Evolutionary conservation across 2,797 vertebrate genomes (phyloP).

Genomic region (Pygocentrus nattereri): DNA sequence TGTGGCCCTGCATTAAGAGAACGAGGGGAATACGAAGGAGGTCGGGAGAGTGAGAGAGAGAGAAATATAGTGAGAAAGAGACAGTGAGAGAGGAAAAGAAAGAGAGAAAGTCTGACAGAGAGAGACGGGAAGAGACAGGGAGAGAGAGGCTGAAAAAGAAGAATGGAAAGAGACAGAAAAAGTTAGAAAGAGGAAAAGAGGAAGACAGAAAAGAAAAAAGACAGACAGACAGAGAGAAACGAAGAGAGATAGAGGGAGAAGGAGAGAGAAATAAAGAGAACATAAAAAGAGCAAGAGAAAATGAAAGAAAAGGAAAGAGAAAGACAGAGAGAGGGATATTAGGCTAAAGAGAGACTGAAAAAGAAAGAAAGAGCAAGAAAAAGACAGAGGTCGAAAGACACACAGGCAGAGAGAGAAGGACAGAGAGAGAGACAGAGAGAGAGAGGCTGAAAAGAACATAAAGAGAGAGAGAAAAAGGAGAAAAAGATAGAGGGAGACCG

Average conservation of each 20-base stretch:
- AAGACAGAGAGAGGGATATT: neutral
- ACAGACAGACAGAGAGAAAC: neutral
- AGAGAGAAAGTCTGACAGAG: neutral
- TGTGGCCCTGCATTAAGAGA: conserved; percentile 14
- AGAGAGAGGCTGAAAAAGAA: neutral
- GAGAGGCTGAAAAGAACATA: neutral
- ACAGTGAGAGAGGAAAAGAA: neutral
- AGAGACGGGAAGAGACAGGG: neutral
- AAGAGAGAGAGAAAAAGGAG: neutral
- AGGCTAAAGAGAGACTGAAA: neutral
- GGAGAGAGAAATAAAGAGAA: too few species aligned
- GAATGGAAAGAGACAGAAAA: neutral
- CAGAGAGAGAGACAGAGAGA: neutral
- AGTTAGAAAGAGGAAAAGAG: neutral
- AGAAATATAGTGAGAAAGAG: neutral
- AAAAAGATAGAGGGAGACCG: neutral
- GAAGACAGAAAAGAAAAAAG: too few species aligned
- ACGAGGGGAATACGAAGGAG: neutral
- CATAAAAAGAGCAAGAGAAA: too few species aligned
- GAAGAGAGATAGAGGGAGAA: neutral
- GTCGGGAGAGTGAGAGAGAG: neutral
- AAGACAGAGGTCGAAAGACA: neutral
- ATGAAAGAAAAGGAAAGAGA: neutral
- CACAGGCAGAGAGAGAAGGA: neutral
- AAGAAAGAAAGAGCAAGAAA: neutral